Percentiles rank a stretch among this genome's conserved stretches.
phyloP scores from a whole-genome alignment of 2,113 vertebrate genomes.

The Ammodramus savannarum region DNA sequence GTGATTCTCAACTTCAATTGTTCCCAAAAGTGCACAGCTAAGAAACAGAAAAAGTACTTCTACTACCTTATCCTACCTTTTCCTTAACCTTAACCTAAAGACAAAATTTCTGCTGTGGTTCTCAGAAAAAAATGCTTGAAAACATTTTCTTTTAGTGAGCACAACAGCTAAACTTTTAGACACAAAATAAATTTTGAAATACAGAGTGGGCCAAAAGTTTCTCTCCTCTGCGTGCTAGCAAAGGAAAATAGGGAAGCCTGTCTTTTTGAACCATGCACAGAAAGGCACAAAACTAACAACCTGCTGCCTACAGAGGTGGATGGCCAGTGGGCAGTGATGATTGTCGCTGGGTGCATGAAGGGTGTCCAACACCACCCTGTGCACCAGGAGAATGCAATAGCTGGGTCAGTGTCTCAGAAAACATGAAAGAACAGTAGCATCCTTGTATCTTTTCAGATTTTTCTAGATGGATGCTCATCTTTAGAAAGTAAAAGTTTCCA shows the following conservation, averaged over 20 bases:
- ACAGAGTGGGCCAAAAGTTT: not conserved
- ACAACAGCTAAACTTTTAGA: not conserved
- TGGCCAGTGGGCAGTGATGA: not conserved
- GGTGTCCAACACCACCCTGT: no score
- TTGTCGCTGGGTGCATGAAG: not conserved
- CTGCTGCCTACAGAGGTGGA: not conserved
- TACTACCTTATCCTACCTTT: not conserved
- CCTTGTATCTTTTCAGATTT: not conserved
- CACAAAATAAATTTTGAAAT: not conserved
- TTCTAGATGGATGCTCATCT: not conserved
- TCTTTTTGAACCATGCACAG: not conserved
- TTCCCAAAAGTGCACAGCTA: not conserved
- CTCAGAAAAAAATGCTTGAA: not conserved
- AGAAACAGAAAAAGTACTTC: not conserved
- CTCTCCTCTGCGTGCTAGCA: not conserved
- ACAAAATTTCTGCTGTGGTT: not conserved
- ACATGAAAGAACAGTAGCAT: not conserved
- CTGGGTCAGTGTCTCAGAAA: not conserved
- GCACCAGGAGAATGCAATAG: not conserved
- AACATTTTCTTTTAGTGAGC: not conserved
- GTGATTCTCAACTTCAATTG: not conserved
- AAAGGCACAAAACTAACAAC: not conserved
- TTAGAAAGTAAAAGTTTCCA: not conserved
- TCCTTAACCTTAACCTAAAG: not conserved
- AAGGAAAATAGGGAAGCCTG: not conserved